Conservation (phyloP, 1,140 invertebrate species). For the Cyclina sinensis region DNA sequence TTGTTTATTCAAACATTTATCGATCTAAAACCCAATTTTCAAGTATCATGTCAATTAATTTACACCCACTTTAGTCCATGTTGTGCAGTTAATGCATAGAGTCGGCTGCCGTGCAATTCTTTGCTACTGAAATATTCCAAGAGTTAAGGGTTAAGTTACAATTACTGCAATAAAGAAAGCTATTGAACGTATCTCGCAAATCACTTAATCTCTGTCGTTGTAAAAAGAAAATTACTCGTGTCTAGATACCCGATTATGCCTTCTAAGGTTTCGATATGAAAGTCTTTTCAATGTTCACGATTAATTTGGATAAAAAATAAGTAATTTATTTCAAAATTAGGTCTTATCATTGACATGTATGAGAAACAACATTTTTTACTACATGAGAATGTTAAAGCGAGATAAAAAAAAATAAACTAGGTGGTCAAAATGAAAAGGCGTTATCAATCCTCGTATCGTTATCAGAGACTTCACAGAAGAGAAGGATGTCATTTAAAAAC, state of each 20-base stretch:
- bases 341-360: background rate
- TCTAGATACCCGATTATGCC: background rate
- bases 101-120: background rate
- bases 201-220: background rate
- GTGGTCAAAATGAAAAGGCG: too few relatives aligned
- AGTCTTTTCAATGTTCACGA: background rate
- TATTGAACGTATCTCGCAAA: background rate
- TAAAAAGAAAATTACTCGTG: background rate
- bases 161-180: background rate
- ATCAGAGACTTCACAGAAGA: too few relatives aligned
- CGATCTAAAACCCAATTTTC: constrained; percentile 18
- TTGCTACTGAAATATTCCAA: background rate
- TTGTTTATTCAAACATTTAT: background rate
- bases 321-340: background rate
- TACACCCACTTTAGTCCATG: background rate
- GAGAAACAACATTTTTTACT: too few relatives aligned
- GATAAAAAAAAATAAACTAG: too few relatives aligned
- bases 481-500: too few relatives aligned
- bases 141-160: background rate
- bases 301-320: background rate
- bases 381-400: too few relatives aligned
- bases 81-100: background rate
- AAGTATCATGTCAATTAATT: constrained; percentile 13
- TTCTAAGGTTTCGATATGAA: background rate
- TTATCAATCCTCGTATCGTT: too few relatives aligned